Conservation (phyloP, 2,797 vertebrate species). For the Macropus fuliginosus region DNA sequence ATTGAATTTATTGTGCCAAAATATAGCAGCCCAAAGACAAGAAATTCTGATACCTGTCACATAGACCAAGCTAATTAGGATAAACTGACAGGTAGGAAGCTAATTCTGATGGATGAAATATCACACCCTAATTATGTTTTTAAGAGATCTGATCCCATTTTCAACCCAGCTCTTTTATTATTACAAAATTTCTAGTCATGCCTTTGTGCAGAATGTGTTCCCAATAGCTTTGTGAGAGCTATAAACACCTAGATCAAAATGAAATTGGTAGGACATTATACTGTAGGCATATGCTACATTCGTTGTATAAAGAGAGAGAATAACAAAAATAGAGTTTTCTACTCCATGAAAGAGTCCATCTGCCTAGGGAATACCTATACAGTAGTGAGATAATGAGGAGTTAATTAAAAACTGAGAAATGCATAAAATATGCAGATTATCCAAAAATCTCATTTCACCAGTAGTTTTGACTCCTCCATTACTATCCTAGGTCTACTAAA, state of each 20-base stretch:
- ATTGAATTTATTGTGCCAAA: conserved; percentile 59
- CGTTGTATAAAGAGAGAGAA: background rate
- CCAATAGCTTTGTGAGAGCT: conserved; percentile 10
- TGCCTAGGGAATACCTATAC: conserved; percentile 5
- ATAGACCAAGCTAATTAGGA: conserved; percentile 64
- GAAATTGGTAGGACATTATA: background rate
- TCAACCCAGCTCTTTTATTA: conserved; percentile 40
- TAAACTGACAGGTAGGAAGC: conserved; percentile 46
- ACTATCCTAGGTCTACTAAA: background rate
- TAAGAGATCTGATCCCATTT: conserved; percentile 47
- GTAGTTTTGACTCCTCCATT: background rate
- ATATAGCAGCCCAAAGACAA: conserved; percentile 58
- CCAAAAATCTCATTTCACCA: background rate
- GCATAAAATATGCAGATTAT: background rate
- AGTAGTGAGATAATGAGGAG: background rate
- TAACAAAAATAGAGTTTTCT: conserved; percentile 18
- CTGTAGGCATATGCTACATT: background rate
- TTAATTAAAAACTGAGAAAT: background rate
- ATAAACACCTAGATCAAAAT: conserved; percentile 6
- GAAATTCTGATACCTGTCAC: conserved; percentile 58
- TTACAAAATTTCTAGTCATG: conserved; percentile 36
- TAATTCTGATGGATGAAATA: conserved; percentile 65
- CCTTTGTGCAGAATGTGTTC: conserved; percentile 8
- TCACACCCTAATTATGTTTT: conserved; percentile 61
- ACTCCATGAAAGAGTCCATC: background rate